A percentile compares a stretch with the other conserved stretches of the same genome.
These are phyloP conservation scores for Campoletis raptor DNA, from an alignment of 2,888 invertebrate genomes.

Conservation along the genomic window DNA sequence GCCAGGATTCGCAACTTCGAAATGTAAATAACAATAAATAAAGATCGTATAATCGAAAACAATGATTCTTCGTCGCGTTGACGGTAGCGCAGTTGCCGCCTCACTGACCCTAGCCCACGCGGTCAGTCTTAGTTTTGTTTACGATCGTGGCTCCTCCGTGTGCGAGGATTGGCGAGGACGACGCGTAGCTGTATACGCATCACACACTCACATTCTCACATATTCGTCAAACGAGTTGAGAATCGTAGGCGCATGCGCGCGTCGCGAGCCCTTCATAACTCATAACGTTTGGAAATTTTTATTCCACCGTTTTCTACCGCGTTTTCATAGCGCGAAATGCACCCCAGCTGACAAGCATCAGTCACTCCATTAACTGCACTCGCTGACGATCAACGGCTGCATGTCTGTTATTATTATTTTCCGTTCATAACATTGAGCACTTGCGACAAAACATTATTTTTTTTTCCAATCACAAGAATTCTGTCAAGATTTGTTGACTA, in stretches of 20 bases:
- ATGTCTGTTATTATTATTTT: too few relatives aligned
- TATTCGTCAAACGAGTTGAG: background rate
- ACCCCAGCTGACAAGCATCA: background rate
- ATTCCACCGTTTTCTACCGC: background rate
- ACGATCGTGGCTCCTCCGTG: constrained; percentile 65
- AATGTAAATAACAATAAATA: constrained; percentile 24
- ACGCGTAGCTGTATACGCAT: background rate
- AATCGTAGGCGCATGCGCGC: constrained; percentile 71
- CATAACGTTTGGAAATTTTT: background rate
- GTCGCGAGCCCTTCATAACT: constrained; percentile 34
- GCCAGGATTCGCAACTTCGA: background rate
- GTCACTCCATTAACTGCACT: background rate
- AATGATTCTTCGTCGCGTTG: constrained; percentile 21
- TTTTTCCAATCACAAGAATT: background rate
- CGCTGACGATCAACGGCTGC: background rate
- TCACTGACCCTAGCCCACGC: constrained; percentile 81
- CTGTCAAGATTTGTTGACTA: background rate
- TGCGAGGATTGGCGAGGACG: background rate
- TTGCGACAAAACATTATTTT: background rate
- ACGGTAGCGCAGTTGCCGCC: constrained; percentile 75
- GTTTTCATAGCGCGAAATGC: background rate
- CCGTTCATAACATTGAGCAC: background rate
- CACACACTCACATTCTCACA: background rate
- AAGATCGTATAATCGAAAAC: constrained; percentile 22
- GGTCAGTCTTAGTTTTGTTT: constrained; percentile 81